Evolutionary conservation across 2,888 invertebrate genomes (phyloP), one percentile per base, ranked within the genome.

Genomic region (Gryllus longicercus): DNA sequence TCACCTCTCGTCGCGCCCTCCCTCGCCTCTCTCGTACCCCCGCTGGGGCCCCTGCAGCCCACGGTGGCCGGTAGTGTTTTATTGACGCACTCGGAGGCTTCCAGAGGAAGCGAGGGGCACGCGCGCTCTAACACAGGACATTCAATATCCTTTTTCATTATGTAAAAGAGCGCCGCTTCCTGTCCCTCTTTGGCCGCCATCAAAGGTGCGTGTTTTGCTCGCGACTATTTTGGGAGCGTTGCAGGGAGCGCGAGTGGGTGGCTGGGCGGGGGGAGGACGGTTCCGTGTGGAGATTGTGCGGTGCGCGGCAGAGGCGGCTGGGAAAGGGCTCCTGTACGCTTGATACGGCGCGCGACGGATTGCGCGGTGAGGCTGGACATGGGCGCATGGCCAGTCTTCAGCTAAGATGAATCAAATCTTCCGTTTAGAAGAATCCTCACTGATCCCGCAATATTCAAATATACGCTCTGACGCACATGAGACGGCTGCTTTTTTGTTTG

Each of bases 51-150:
- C 51, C n/a, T n/a, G 63, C 63, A 14, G n/a, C 63, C 5, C 63
- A 18, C 63, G 16, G 16, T 63, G 63, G 16, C 14, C 63, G 63
- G 16, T 63, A 63, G 14, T 63, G 63, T 63, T 63, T 63, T 63
- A 63, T 63, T 63, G 63, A 63, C 63, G 63, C n/a, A n/a, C 63
- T 63, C 63, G 14, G 16, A 14, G 63, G 63, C 16, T 63, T 63
- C 63, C 63, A 63, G 63, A 63, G 63, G 63, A 63, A 63, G 63
- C 63, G 63, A 63, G n/a, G 63, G n/a, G 63, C 63, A 63, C 63
- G 63, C n/a, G 14, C 63, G 16, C 63, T 63, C 16, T 63, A 63
- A 63, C 63, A 63, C 63, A 63, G 63, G 63, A 63, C 63, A 63
- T 63, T 63, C 63, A 63, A 63, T 63, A 63, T 63, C 63, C 63